These are phyloP conservation scores for Drosophila setosimentum DNA, from an alignment of 2,888 invertebrate genomes.

Conservation along the genomic window DNA sequence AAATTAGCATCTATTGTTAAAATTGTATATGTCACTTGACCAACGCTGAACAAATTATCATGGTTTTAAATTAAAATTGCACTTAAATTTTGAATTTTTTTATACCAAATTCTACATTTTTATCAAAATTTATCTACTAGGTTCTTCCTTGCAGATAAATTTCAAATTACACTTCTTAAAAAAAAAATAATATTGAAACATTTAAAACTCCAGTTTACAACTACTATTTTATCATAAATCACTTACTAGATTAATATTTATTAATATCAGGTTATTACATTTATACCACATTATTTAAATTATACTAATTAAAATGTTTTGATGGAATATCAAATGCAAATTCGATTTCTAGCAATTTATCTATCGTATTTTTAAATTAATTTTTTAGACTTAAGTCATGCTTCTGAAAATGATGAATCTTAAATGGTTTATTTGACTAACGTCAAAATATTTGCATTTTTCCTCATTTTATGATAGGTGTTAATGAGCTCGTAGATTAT, in stretches of 20 bases:
- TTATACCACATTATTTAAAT: neutral
- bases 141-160: neutral
- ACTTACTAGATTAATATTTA: neutral
- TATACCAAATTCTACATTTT: neutral
- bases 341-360: neutral
- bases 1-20: neutral
- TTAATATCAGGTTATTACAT: neutral
- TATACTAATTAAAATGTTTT: neutral
- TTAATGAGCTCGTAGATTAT: constrained; percentile 2
- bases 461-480: neutral
- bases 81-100: neutral
- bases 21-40: neutral
- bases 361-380: neutral
- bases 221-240: neutral
- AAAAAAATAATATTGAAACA: neutral
- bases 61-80: neutral
- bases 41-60: neutral
- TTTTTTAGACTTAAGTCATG: neutral
- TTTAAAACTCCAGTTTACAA: too few species aligned
- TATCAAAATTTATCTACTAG: neutral
- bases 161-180: neutral
- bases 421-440: neutral
- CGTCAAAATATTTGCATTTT: neutral
- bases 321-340: neutral
- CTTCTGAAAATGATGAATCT: neutral